Conservation (phyloP, 1,140 invertebrate genomes). For the Onthophagus taurus region DNA sequence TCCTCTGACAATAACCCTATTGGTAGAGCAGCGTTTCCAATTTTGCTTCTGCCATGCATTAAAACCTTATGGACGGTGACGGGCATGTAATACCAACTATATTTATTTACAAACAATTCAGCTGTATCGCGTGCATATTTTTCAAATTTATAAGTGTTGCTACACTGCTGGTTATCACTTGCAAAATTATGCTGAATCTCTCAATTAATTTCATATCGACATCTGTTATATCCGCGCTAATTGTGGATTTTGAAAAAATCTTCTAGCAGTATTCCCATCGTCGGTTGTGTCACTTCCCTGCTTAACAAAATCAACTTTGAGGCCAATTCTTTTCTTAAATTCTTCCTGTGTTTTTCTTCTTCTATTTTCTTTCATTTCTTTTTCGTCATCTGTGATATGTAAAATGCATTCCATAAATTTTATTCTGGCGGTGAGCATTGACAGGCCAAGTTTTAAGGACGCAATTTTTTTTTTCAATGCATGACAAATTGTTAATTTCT, state of each 20-base stretch:
- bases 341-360: no score
- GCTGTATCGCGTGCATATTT: not conserved
- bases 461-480: no score
- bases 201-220: slow-evolving; percentile 8
- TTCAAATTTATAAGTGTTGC: not conserved
- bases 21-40: slow-evolving; percentile 21
- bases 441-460: no score
- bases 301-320: no score
- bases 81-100: slow-evolving; percentile 27
- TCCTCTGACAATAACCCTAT: slow-evolving; percentile 22
- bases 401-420: no score
- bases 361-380: no score
- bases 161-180: not conserved
- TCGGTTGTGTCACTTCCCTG: no score
- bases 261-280: slow-evolving; percentile 1
- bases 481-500: no score
- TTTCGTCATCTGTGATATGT: no score
- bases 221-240: slow-evolving; percentile 8
- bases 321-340: no score
- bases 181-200: not conserved
- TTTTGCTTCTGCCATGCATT: slow-evolving; percentile 20
- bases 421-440: no score
- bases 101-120: slow-evolving; percentile 2
- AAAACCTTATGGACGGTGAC: slow-evolving; percentile 25
- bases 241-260: not conserved